Percentiles rank a stretch among this genome's conserved stretches.
Evolutionary conservation across 2,113 vertebrate species (phyloP).

Genomic region (Harpagus bidentatus): DNA sequence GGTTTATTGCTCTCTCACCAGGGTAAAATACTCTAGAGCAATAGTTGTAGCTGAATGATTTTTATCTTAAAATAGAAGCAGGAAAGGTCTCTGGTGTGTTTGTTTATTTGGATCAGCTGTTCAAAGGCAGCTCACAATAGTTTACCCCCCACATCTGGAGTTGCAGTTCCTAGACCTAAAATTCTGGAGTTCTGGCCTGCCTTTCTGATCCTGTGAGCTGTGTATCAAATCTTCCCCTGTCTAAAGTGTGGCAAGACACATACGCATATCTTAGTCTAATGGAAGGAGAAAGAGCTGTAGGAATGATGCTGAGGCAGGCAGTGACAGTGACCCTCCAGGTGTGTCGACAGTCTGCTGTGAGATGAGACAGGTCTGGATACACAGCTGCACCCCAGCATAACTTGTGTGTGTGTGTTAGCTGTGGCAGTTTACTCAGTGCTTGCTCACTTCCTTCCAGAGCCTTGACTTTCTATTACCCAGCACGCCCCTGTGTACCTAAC

Average conservation of each 20-base stretch:
- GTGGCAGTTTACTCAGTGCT: not conserved
- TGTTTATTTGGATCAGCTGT: not conserved
- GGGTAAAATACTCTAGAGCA: not conserved
- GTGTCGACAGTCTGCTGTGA: not conserved
- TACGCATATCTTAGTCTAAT: fast-evolving
- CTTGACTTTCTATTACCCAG: not conserved
- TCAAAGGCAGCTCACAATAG: not conserved
- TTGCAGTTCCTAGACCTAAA: not conserved
- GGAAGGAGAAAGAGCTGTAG: not conserved
- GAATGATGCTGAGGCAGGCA: not conserved
- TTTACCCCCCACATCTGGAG: not conserved
- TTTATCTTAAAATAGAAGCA: not conserved
- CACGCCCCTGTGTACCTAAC: not conserved
- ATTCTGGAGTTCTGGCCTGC: not conserved
- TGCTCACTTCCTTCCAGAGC: not conserved
- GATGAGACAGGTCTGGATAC: not conserved
- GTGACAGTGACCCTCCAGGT: not conserved
- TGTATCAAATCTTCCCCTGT: not conserved
- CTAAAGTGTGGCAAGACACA: fast-evolving
- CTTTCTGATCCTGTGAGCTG: not conserved
- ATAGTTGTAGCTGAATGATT: not conserved
- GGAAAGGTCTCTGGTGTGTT: not conserved
- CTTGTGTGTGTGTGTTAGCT: not conserved
- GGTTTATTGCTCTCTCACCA: not conserved
- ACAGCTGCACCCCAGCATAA: not conserved